These are phyloP conservation scores for Tinamus guttatus DNA, from an alignment of 2,113 vertebrate species.

Conservation along the genomic window DNA sequence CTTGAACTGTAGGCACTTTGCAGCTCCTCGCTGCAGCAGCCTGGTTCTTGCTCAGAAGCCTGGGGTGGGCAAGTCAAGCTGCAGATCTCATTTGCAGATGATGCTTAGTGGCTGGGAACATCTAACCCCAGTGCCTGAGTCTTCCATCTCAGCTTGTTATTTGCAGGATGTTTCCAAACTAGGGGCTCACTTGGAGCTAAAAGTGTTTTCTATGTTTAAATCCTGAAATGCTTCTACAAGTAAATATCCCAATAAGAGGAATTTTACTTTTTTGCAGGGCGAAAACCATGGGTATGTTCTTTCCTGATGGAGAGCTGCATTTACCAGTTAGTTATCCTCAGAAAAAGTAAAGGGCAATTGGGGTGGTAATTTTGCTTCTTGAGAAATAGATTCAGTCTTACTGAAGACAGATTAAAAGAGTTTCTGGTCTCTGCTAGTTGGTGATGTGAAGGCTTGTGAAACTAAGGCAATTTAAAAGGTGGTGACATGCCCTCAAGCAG, in stretches of 20 bases:
- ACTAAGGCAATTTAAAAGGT: neutral
- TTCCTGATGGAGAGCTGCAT: neutral
- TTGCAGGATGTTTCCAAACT: neutral
- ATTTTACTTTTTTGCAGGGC: neutral
- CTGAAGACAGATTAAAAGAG: neutral
- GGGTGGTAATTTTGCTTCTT: neutral
- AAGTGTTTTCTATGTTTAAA: neutral
- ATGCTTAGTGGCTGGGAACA: neutral
- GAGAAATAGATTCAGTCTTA: neutral
- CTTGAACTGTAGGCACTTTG: neutral
- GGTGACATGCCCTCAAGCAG: neutral
- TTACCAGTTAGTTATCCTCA: neutral
- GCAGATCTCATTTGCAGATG: neutral
- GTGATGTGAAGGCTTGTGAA: neutral
- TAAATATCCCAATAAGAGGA: too few relatives aligned
- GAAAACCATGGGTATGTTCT: neutral
- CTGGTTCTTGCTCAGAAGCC: neutral
- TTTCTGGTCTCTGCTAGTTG: neutral
- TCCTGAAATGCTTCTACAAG: neutral
- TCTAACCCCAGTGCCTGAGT: neutral
- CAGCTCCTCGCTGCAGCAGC: neutral
- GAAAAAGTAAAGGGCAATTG: neutral
- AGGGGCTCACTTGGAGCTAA: neutral
- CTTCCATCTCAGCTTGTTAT: neutral
- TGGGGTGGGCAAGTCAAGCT: neutral